Evolutionary conservation across 2,888 invertebrate genomes (phyloP), one percentile per base, ranked within the genome.

Genomic region (Hedya salicella): DNA sequence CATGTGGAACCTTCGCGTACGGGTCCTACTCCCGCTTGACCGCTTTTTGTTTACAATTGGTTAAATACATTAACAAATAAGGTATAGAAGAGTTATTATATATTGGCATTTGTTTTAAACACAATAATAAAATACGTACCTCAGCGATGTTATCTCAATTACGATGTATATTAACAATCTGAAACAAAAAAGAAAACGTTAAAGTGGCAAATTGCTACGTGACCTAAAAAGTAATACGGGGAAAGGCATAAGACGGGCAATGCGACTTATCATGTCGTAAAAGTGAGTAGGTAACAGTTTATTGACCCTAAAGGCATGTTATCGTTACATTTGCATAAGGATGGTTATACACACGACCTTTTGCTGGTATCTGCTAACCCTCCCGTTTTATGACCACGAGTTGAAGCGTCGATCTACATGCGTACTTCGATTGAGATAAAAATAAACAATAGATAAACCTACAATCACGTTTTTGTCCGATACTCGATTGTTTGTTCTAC

Each of bases 281-380:
- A 89, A 81, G 75, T 82, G 83, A 86, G 88, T 81, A 86, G 84
- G 88, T 87, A 89, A 86, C 86, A 87, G 86, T 91, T 89, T 90
- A 91, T 89, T 88, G 89, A 87, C 89, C 85, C 89, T 89, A 85
- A 89, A 89, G 83, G 81, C 84, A 78, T 84, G 88, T 89, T 91
- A 90, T 89, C 89, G 86, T 89, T 81, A 86, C 83, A 91, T 91
- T 91, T 89, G 88, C 89, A 91, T 91, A 87, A 82, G 84, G 83
- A 81, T 74, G 77, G 77, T 76, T 79, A 80, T 80, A 69, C 57
- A 59, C 53, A 42, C 60, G 67, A 67, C 64, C 62, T 62, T 62
- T 75, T 76, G 73, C 76, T 74, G 75, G 69, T 74, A 78, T 66
- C 66, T 61, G 49, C 82, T 84, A 82, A 84, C 87, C 86, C 83